These are phyloP conservation scores for Lepidocyrtoides sp. DNA, from an alignment of 2,888 invertebrate genomes.

Conservation along the genomic window DNA sequence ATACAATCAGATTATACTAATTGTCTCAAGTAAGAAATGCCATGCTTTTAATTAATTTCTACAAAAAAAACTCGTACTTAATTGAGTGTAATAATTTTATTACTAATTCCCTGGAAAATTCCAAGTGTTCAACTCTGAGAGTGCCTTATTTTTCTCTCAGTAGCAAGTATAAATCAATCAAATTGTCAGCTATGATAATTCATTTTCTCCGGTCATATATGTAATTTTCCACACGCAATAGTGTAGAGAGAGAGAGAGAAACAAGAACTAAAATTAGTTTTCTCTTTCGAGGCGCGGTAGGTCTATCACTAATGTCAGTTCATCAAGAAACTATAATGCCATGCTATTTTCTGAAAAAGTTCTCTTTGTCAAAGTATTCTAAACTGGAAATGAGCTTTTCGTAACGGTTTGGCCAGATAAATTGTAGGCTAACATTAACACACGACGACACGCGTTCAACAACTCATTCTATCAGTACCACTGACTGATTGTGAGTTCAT, in stretches of 20 bases:
- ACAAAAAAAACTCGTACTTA: background rate
- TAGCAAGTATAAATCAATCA: too few species aligned
- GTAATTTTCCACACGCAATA: background rate
- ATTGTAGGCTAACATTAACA: too few species aligned
- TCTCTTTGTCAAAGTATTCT: background rate
- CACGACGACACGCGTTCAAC: background rate
- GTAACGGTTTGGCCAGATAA: background rate
- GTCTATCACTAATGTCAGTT: background rate
- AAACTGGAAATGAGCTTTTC: background rate
- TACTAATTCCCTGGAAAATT: background rate
- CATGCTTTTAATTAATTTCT: background rate
- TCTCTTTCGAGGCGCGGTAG: background rate
- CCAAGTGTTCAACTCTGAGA: too few species aligned
- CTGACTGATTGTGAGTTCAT: background rate
- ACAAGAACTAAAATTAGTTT: background rate
- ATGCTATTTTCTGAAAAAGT: background rate
- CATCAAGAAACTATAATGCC: constrained; percentile 6
- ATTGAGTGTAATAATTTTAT: background rate
- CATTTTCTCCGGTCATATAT: background rate
- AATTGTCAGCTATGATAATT: too few species aligned
- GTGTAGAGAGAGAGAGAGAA: background rate
- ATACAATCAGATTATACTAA: background rate
- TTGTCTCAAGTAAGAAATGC: background rate
- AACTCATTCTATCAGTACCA: background rate
- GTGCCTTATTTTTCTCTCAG: too few species aligned